These are phyloP conservation scores for Phymatocera aterrima DNA, from an alignment of 2,888 invertebrate species.

Conservation along the genomic window DNA sequence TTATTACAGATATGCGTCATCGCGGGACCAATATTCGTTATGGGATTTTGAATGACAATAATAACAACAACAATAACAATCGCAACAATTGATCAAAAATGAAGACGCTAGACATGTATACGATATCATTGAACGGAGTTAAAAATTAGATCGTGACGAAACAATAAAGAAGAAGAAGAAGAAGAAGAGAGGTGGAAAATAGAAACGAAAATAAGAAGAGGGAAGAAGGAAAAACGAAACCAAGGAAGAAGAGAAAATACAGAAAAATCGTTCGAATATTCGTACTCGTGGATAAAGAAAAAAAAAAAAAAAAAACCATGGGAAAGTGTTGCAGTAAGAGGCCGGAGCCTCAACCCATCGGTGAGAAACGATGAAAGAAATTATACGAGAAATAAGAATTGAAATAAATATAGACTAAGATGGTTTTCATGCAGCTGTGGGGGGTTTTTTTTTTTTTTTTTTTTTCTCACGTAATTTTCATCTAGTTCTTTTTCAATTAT, in stretches of 20 bases:
- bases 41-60: too few relatives aligned
- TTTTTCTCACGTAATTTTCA: too few relatives aligned
- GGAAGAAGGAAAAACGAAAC: background rate
- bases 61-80: too few relatives aligned
- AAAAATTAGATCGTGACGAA: too few relatives aligned
- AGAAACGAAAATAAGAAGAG: background rate
- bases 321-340: conserved; percentile 93
- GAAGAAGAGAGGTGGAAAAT: background rate
- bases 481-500: background rate
- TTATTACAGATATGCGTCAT: too few relatives aligned
- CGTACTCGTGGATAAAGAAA: background rate
- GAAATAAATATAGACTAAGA: too few relatives aligned
- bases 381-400: background rate
- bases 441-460: too few relatives aligned
- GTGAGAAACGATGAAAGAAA: conserved; percentile 67
- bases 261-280: background rate
- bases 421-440: too few relatives aligned
- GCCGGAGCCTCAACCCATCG: conserved; percentile 83
- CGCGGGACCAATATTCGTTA: too few relatives aligned
- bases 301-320: conserved; percentile 75
- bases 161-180: background rate
- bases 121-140: too few relatives aligned
- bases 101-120: too few relatives aligned
- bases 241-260: background rate
- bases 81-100: too few relatives aligned